Evolutionary conservation across 1,140 invertebrate species (phyloP).

Genomic region (Formica exsecta): DNA sequence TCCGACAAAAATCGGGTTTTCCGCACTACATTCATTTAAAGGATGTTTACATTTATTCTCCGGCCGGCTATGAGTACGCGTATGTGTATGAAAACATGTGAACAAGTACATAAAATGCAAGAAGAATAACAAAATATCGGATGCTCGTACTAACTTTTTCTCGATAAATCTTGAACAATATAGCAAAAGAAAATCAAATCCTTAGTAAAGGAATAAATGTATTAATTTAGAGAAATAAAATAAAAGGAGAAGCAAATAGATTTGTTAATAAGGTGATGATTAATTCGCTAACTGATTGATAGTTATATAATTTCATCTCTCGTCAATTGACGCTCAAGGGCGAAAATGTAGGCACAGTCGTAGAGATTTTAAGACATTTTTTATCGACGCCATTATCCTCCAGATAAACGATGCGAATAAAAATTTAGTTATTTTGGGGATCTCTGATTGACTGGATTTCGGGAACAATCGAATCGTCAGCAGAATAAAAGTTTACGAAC

Average conservation of each 20-base stretch:
- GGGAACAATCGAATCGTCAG: no score
- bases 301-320: neutral
- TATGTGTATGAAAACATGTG: neutral
- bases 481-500: constrained; percentile 64
- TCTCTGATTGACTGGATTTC: no score
- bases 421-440: neutral
- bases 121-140: constrained; percentile 12
- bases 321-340: neutral
- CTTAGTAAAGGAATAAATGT: neutral
- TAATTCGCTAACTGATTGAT: neutral
- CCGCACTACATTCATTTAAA: constrained; percentile 1
- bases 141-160: neutral
- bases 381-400: no score
- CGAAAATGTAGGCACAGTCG: neutral
- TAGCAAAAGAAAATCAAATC: neutral
- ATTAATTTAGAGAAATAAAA: neutral
- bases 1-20: constrained; percentile 18
- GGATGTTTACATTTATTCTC: constrained; percentile 14
- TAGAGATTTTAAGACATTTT: neutral
- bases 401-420: neutral
- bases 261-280: neutral
- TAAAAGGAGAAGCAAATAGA: neutral
- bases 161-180: neutral
- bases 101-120: neutral
- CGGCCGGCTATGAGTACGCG: no score